Evolutionary conservation across 2,888 invertebrate genomes (phyloP), one percentile per base, ranked within the genome.

Genomic region (Sinelater perroti): DNA sequence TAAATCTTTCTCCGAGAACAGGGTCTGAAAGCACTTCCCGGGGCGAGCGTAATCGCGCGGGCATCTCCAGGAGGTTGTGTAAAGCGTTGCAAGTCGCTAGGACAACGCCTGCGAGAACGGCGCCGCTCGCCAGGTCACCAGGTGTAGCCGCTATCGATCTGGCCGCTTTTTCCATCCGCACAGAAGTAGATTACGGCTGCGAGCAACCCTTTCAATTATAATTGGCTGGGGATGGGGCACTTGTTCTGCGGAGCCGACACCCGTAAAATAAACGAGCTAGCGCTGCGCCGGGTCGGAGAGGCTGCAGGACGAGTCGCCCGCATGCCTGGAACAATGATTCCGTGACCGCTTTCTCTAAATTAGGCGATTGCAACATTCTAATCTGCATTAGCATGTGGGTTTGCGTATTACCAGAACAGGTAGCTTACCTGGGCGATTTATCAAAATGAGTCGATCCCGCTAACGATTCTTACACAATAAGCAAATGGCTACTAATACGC

Each of bases 51-150:
- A 28, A 28, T 28, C 10, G 10, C 2, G 28, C 28, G 28, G 8
- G 10, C 28, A 14, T 45, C 20, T 36, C 10, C 17, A 38, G 18
- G 26, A 49, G 18, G 7, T 46, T 54, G 30, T 54, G 45, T 54
- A 38, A 51, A 47, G 54, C 46, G 54, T 30, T 54, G 30, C 54
- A 36, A 17, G 54, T 54, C 46, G 54, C 54, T 53, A 53, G 35
- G 53, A 54, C 54, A 46, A 54, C 54, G 54, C 46, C 26, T 40
- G 28, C 10, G 36, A 46, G 46, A 54, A 46, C 36, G 36, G 45
- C 38, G 20, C 46, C 30, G 40, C 30, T 54, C 20, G 45, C 28
- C 46, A 45, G 54, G 54, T 46, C 54, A 54, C 45, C 36, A 54
- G 28, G 49, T 49, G 49, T 49, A 49, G 49, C 38, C 36, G 14